Evolutionary conservation across 2,888 invertebrate genomes (phyloP).

Genomic region (Caenorhabditis imperialis): DNA sequence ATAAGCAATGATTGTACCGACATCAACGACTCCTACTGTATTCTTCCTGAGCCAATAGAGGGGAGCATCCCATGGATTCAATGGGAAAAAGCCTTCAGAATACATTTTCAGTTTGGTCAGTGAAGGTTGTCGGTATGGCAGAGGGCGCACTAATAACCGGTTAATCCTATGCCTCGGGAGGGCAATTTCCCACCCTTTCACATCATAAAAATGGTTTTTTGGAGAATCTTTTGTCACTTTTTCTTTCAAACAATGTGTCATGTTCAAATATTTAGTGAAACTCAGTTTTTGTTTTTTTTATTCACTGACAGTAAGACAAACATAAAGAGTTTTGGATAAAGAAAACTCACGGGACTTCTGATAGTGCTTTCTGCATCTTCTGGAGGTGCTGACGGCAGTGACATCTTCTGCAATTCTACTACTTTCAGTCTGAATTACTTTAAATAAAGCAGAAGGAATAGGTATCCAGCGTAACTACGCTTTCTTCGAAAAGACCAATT

Average conservation of each 20-base stretch:
- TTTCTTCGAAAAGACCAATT: conserved; percentile 5
- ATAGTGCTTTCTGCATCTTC: conserved; percentile 52
- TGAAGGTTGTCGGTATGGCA: conserved; percentile 18
- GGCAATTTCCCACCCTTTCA: background rate
- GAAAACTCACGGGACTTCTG: conserved; percentile 57
- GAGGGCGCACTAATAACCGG: conserved; percentile 29
- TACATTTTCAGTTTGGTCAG: conserved; percentile 25
- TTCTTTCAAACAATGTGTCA: background rate
- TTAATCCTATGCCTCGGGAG: conserved; percentile 23
- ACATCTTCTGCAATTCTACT: conserved; percentile 46
- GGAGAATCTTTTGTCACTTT: conserved; percentile 6
- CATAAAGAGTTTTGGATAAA: too few species aligned
- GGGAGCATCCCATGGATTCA: conserved; percentile 52
- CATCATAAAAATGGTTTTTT: background rate
- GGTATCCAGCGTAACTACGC: too few species aligned
- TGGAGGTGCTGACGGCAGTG: conserved; percentile 41
- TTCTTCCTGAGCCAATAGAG: conserved; percentile 48
- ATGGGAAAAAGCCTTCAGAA: conserved; percentile 38
- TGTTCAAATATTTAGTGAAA: background rate
- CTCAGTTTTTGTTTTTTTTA: too few species aligned
- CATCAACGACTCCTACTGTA: too few species aligned
- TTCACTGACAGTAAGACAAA: too few species aligned
- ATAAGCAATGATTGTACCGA: too few species aligned
- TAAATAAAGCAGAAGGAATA: too few species aligned
- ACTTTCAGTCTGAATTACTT: too few species aligned